A percentile compares a stretch with the other conserved stretches of the same genome.
Evolutionary conservation across 2,113 vertebrate species (phyloP).

Genomic region (Cynopterus brachyotis): DNA sequence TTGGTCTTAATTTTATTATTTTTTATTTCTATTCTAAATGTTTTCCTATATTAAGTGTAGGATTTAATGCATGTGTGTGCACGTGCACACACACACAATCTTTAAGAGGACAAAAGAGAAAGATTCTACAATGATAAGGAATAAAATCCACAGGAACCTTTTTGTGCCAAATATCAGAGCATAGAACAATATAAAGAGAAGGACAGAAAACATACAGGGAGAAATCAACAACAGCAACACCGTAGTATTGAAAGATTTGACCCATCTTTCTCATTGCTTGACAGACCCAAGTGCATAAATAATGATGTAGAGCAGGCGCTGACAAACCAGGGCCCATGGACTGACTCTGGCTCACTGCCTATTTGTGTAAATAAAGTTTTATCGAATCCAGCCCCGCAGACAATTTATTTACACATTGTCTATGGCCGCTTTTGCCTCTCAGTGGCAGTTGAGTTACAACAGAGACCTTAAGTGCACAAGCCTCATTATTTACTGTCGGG

Average conservation of each 20-base stretch:
- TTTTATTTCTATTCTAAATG: constrained; percentile 2
- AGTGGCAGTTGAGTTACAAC: background rate
- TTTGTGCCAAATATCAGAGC: background rate
- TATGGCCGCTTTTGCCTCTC: background rate
- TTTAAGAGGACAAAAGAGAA: background rate
- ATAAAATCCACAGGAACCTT: background rate
- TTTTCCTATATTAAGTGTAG: background rate
- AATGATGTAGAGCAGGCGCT: background rate
- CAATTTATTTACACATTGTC: background rate
- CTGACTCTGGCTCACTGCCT: background rate
- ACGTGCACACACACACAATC: background rate
- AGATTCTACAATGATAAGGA: background rate
- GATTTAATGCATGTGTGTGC: background rate
- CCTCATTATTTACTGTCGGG: background rate
- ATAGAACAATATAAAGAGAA: background rate
- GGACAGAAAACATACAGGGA: background rate
- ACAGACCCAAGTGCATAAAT: background rate
- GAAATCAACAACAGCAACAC: background rate
- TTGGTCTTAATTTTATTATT: background rate
- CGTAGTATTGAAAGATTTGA: background rate
- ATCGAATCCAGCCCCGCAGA: background rate
- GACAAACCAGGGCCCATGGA: background rate
- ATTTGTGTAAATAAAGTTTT: background rate
- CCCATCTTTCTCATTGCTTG: background rate
- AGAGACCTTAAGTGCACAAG: background rate